Conservation (phyloP, 2,113 vertebrate genomes). For the Salvelinus alpinus region DNA sequence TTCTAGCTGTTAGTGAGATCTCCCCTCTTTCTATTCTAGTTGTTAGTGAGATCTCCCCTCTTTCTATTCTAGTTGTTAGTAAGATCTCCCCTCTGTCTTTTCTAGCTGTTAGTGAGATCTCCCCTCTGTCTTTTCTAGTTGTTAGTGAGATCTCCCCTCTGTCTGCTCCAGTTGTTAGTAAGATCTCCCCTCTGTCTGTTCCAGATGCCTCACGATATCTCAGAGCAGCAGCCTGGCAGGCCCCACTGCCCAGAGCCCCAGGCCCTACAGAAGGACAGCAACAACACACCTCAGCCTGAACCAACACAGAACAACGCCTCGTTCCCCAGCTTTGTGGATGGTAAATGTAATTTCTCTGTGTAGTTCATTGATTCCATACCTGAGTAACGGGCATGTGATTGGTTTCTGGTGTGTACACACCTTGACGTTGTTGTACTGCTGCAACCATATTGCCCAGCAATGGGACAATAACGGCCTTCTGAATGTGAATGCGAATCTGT, state of each 20-base stretch:
- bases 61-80: no score
- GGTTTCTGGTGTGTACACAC: no score
- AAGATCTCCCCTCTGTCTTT: no score
- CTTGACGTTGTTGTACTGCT: no score
- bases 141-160: background rate
- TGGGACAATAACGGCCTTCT: no score
- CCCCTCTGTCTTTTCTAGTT: background rate
- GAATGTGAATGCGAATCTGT: no score
- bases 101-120: no score
- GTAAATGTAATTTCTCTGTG: slow-evolving; percentile 75
- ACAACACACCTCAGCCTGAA: slow-evolving; percentile 70
- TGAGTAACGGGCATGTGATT: no score
- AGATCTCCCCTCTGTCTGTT: background rate
- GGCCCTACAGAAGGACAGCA: slow-evolving; percentile 75
- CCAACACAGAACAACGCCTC: slow-evolving; percentile 88
- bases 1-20: no score
- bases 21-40: no score
- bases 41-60: no score
- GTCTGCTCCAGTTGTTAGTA: background rate
- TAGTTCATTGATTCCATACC: background rate
- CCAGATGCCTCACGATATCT: slow-evolving; percentile 75
- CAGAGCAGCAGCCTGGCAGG: slow-evolving; percentile 79
- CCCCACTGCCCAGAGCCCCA: slow-evolving; percentile 83
- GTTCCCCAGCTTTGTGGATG: slow-evolving; percentile 97
- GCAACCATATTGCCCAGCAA: no score